Evolutionary conservation across 2,113 vertebrate species (phyloP), one percentile per base, ranked within the genome.

Genomic region (Abramis brama): DNA sequence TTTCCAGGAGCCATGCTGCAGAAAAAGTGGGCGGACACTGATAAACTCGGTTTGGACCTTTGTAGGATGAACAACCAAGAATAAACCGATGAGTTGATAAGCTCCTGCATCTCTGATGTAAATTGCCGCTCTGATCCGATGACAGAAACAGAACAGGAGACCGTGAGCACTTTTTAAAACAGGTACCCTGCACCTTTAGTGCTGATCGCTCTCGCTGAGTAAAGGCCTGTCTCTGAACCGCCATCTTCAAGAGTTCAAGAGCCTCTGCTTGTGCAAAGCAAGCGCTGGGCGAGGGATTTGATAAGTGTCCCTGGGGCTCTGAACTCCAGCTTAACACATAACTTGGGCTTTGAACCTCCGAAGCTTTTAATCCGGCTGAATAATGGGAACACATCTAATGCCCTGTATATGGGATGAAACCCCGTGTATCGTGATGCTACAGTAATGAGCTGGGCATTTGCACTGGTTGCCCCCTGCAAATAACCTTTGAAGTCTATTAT

Each of bases 351-450:
- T 70, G 80, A 82, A 75, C 57, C 74, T 57, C 74, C 79, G 84
- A 90, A 91, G 93, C 89, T 91, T 89, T 92, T 92, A 89, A 94
- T 93, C 91, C 91, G 86, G 85, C 85, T 39, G 79, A 82, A 74
- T 92, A 92, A 89, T 79, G 74, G 80, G 87, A 83, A 86, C 87
- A 86, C 90, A 93, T 92, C 93, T 92, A 91, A 94, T 89, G 83
- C 87, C 66, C 77, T 52, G 43, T 77, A 55, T 70, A 70, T 55
- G 75, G 78, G 60, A 82, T 23, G 19, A 77, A 59, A 60, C 70
- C 47, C 10, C 12, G 25, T 43, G 47, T 66, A 78, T 85, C 59
- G 25, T 59, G 52, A 59, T 75, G 57, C 33, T 77, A 79, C 45
- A 82, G 36, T 85, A 59, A 88, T 68, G 47, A 57, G 36, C 62